Percentiles rank a stretch among this genome's conserved stretches.
These are phyloP conservation scores for Caenorhabditis latens DNA, from an alignment of 1,140 invertebrate genomes.

Conservation along the genomic window DNA sequence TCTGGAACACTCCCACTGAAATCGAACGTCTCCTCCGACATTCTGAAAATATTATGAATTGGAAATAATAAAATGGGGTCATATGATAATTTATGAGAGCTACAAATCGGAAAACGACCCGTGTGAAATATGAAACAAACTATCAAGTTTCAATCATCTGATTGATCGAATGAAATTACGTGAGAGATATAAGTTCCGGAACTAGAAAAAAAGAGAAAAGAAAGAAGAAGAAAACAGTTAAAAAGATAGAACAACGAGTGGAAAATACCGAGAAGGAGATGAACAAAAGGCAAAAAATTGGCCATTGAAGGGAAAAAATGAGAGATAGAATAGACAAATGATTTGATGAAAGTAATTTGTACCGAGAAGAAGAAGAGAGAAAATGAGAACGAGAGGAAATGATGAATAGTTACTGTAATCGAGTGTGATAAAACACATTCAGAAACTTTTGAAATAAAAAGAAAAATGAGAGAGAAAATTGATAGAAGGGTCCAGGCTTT, in stretches of 20 bases:
- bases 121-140: conserved; percentile 1
- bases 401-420: conserved; percentile 8
- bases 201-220: neutral
- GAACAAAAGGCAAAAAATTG: conserved; percentile 36
- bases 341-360: conserved; percentile 44
- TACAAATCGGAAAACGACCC: neutral
- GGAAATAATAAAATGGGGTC: neutral
- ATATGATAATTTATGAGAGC: neutral
- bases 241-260: neutral
- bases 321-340: conserved; percentile 19
- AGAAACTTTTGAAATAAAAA: neutral
- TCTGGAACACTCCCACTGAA: conserved; percentile 28
- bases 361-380: neutral
- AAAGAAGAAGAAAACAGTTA: neutral
- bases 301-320: neutral
- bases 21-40: conserved; percentile 25
- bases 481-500: neutral
- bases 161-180: neutral
- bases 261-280: conserved; percentile 27
- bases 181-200: conserved; percentile 7
- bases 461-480: neutral
- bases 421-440: neutral
- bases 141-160: conserved; percentile 41
- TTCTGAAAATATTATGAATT: neutral
- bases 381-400: neutral